Percentiles rank a stretch among this genome's conserved stretches.
phyloP scores from a whole-genome alignment of 1,140 invertebrate species.

The Euschistus heros region DNA sequence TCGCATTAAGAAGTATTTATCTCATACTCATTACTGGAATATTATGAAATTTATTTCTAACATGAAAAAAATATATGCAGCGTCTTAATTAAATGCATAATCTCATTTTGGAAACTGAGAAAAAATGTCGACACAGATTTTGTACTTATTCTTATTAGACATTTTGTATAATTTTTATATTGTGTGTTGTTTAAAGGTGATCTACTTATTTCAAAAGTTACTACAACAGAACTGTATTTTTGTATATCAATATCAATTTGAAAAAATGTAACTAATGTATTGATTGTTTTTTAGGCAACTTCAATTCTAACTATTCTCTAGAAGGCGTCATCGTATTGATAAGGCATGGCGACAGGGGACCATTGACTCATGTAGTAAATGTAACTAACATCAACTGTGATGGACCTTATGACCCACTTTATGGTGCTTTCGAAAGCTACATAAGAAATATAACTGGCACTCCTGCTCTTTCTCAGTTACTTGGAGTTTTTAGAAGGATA shows the following conservation, averaged over 20 bases:
- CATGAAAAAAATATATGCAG: too few species aligned
- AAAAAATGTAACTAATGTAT: conserved; percentile 4
- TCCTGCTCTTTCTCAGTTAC: conserved; percentile 52
- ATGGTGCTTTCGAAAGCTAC: conserved; percentile 37
- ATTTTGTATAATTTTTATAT: too few species aligned
- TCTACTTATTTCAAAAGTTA: too few species aligned
- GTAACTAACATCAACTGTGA: conserved; percentile 67
- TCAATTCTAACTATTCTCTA: conserved; percentile 53
- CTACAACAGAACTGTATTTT: not conserved
- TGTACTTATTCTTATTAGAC: too few species aligned
- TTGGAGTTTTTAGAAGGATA: conserved; percentile 52
- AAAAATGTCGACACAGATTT: too few species aligned
- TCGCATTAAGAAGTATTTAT: too few species aligned
- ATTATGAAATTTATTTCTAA: too few species aligned
- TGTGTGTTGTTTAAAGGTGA: too few species aligned
- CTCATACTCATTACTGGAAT: too few species aligned
- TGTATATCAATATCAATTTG: not conserved
- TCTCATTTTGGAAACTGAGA: too few species aligned
- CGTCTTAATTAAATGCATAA: too few species aligned
- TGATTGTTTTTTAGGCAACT: conserved; percentile 37
- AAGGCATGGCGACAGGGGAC: conserved; percentile 78
- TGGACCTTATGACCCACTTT: conserved; percentile 30
- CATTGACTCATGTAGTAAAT: conserved; percentile 64
- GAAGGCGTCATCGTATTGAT: conserved; percentile 69
- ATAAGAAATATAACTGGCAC: conserved; percentile 48